A percentile compares a stretch with the other conserved stretches of the same genome.
phyloP scores from a whole-genome alignment of 2,888 invertebrate genomes.

The Prenolepis imparis region DNA sequence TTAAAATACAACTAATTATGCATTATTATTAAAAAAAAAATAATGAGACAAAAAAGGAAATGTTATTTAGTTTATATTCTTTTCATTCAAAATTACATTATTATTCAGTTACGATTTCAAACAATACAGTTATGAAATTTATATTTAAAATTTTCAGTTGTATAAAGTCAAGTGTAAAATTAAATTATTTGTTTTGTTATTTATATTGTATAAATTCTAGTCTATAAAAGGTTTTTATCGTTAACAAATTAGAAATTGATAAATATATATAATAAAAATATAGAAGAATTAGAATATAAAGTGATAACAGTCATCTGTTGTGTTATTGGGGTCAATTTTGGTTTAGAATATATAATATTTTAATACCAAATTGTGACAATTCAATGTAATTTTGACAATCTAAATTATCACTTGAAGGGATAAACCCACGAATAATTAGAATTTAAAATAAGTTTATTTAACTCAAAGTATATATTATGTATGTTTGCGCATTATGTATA shows the following conservation, averaged over 20 bases:
- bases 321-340: not conserved
- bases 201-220: slow-evolving; percentile 11
- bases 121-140: not conserved
- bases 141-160: not conserved
- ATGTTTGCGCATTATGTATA: not conserved
- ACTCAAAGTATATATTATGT: not conserved
- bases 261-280: not conserved
- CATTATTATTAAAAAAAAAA: not conserved
- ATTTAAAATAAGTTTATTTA: slow-evolving; percentile 12
- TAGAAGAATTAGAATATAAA: not conserved
- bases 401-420: not conserved
- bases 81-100: slow-evolving; percentile 1
- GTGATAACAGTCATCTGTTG: not conserved
- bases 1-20: not conserved
- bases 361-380: not conserved
- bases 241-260: slow-evolving; percentile 3
- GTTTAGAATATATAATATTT: slow-evolving; percentile 5
- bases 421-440: not conserved
- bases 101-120: not conserved
- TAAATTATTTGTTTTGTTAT: slow-evolving; percentile 6
- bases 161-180: not conserved
- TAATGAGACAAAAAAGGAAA: not conserved
- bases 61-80: slow-evolving; percentile 33
- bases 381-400: not conserved
- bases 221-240: not conserved